Conservation (phyloP, 2,888 invertebrate genomes). For the Isoperla grammatica region DNA sequence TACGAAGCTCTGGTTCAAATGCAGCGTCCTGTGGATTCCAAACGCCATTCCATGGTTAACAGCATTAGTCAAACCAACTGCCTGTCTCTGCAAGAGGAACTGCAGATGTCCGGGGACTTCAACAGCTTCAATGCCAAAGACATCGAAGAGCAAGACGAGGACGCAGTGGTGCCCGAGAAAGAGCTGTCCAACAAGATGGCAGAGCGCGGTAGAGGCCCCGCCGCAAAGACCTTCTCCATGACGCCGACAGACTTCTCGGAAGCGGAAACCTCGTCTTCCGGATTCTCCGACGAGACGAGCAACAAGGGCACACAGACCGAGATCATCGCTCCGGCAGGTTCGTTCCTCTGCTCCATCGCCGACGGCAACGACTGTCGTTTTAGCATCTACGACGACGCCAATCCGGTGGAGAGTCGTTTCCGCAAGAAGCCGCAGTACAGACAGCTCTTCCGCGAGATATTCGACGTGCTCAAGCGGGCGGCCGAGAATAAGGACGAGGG, state of each 20-base stretch:
- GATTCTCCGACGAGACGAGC: slow-evolving; percentile 77
- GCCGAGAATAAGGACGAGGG: slow-evolving; percentile 78
- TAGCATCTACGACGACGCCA: slow-evolving; percentile 73
- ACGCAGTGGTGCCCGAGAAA: slow-evolving; percentile 17
- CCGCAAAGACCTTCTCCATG: slow-evolving; percentile 49
- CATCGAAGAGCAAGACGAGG: slow-evolving; percentile 28
- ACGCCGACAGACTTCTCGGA: slow-evolving; percentile 80
- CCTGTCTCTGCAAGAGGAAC: slow-evolving; percentile 62
- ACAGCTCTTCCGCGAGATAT: slow-evolving; percentile 76
- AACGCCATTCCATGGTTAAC: slow-evolving; percentile 40
- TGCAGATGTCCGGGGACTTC: slow-evolving; percentile 69
- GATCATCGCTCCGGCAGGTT: slow-evolving; percentile 61
- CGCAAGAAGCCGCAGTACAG: slow-evolving; percentile 76
- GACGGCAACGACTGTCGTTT: slow-evolving; percentile 82
- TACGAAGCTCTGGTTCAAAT: slow-evolving; percentile 78
- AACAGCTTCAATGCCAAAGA: slow-evolving; percentile 48
- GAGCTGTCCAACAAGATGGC: slow-evolving; percentile 46
- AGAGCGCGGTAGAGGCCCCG: slow-evolving; percentile 41
- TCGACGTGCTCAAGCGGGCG: slow-evolving; percentile 74
- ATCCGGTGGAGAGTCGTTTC: slow-evolving; percentile 75
- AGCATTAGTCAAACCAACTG: slow-evolving; percentile 17
- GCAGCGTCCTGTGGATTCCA: slow-evolving; percentile 52
- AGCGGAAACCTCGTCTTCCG: slow-evolving; percentile 79
- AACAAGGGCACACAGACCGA: slow-evolving; percentile 81
- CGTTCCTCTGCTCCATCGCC: slow-evolving; percentile 75